These are phyloP conservation scores for Gari tellinella DNA, from an alignment of 2,888 invertebrate species.

Conservation along the genomic window DNA sequence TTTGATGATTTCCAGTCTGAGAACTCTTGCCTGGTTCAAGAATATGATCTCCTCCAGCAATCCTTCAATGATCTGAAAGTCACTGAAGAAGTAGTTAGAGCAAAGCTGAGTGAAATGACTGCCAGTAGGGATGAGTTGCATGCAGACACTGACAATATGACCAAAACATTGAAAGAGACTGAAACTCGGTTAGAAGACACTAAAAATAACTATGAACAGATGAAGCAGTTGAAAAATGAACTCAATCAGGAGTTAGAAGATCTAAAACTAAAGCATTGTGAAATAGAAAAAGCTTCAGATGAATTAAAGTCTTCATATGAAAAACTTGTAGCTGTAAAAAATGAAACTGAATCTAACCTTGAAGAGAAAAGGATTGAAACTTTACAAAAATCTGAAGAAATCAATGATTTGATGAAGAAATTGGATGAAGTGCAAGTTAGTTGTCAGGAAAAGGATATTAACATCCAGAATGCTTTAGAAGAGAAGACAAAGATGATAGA, in stretches of 20 bases:
- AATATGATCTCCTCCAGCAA: conserved; percentile 57
- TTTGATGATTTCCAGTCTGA: conserved; percentile 58
- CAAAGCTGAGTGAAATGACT: conserved; percentile 71
- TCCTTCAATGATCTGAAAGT: conserved; percentile 48
- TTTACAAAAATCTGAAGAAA: conserved; percentile 4
- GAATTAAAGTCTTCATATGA: conserved; percentile 22
- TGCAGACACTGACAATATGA: conserved; percentile 40
- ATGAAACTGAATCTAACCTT: conserved; percentile 9
- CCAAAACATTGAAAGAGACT: conserved; percentile 40
- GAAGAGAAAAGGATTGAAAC: conserved; percentile 16
- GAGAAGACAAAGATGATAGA: no score
- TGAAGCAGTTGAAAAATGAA: conserved; percentile 29
- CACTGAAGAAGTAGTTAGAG: conserved; percentile 49
- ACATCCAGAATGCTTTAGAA: no score
- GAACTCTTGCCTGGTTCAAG: conserved; percentile 50
- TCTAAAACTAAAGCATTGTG: conserved; percentile 43
- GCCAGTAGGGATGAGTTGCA: conserved; percentile 55
- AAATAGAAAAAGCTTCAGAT: conserved; percentile 2
- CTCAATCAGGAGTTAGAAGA: conserved; percentile 43
- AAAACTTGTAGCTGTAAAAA: conserved; percentile 4
- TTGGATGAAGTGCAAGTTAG: no score
- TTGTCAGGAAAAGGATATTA: no score
- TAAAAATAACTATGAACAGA: conserved; percentile 15
- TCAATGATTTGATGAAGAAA: conserved; percentile 4
- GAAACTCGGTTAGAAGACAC: conserved; percentile 7